phyloP scores from a whole-genome alignment of 2,113 vertebrate species.

The Phocoena phocoena region DNA sequence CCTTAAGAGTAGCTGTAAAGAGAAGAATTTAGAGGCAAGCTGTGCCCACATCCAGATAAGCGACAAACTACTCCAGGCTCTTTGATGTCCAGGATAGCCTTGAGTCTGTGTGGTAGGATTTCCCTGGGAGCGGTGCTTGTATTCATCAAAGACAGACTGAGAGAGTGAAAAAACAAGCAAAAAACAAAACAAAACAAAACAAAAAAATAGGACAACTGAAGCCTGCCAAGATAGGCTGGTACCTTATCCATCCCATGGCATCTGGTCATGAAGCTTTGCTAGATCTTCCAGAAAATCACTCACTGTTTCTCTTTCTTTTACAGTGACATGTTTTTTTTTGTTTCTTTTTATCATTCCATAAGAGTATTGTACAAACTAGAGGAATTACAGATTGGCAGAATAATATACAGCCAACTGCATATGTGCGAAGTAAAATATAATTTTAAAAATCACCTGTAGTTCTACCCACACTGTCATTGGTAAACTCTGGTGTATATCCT shows the following conservation, averaged over 20 bases:
- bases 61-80: neutral
- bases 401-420: neutral
- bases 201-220: no score
- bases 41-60: neutral
- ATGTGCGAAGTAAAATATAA: neutral
- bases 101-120: neutral
- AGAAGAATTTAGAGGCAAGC: neutral
- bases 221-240: neutral
- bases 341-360: neutral
- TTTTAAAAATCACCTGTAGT: neutral
- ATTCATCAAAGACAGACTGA: neutral
- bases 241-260: neutral
- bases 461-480: neutral
- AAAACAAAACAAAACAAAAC: neutral
- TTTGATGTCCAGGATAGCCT: neutral
- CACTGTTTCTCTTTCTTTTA: neutral
- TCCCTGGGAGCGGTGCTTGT: neutral
- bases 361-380: neutral
- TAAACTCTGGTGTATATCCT: neutral
- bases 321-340: neutral
- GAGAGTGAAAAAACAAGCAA: neutral
- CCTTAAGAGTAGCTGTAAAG: neutral
- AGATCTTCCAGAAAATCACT: neutral
- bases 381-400: neutral
- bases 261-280: neutral